Evolutionary conservation across 2,113 vertebrate species (phyloP).

Genomic region (Scopus umbretta): DNA sequence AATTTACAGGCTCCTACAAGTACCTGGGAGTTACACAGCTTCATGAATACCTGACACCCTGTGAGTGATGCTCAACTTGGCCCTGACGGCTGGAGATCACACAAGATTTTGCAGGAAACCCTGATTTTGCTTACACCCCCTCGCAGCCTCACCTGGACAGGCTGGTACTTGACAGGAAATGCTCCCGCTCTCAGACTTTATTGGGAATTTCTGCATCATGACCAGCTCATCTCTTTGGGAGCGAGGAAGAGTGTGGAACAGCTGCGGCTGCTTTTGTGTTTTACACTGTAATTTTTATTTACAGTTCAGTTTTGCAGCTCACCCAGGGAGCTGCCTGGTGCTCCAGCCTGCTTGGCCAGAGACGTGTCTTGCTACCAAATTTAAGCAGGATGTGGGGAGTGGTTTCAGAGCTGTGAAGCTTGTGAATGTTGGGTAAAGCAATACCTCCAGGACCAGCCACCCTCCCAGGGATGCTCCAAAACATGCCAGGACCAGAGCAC

Average conservation of each 20-base stretch:
- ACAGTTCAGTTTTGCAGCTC: not conserved
- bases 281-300: not conserved
- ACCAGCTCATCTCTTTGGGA: not conserved
- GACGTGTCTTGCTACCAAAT: not conserved
- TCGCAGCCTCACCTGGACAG: too few species aligned
- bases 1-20: not conserved
- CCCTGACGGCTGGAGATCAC: rapidly evolving
- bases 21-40: not conserved
- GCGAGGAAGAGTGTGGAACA: not conserved
- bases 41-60: rapidly evolving
- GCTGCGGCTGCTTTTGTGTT: not conserved
- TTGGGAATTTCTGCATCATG: not conserved
- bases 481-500: rapidly evolving
- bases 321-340: not conserved
- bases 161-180: not conserved
- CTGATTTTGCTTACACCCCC: rapidly evolving
- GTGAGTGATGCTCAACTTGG: rapidly evolving
- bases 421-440: not conserved
- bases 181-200: not conserved
- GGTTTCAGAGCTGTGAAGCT: not conserved
- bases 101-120: not conserved
- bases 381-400: not conserved
- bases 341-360: not conserved
- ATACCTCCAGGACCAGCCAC: rapidly evolving
- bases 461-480: not conserved